phyloP scores from a whole-genome alignment of 1,140 invertebrate genomes.

The Drosophila lowei region DNA sequence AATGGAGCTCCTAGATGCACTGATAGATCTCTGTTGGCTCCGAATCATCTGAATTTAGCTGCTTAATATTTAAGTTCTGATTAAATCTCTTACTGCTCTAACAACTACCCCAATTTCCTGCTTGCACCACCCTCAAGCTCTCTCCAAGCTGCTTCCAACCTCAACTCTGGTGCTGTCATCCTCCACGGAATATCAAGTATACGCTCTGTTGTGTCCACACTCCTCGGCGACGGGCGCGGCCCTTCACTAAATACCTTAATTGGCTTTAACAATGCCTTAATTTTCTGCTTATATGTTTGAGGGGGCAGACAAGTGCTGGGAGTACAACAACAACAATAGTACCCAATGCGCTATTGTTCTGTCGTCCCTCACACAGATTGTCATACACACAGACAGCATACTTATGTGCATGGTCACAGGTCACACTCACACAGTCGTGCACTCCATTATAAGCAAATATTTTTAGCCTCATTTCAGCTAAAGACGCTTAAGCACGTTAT shows the following conservation, averaged over 20 bases:
- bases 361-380: slow-evolving; percentile 27
- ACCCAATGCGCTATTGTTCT: slow-evolving; percentile 67
- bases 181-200: slow-evolving; percentile 55
- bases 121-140: slow-evolving; percentile 17
- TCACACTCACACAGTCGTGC: slow-evolving; percentile 54
- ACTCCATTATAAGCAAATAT: slow-evolving; percentile 75
- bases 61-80: too few species aligned
- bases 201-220: slow-evolving; percentile 49
- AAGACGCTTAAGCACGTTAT: slow-evolving; percentile 81
- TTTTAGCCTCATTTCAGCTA: slow-evolving; percentile 79
- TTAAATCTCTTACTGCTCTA: not conserved
- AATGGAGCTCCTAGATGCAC: too few species aligned
- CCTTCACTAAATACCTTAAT: slow-evolving; percentile 71
- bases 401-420: slow-evolving; percentile 54
- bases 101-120: slow-evolving; percentile 1
- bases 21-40: too few species aligned
- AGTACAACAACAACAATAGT: slow-evolving; percentile 46
- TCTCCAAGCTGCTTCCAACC: slow-evolving; percentile 3
- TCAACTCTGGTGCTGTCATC: slow-evolving; percentile 28
- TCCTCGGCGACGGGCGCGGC: slow-evolving; percentile 5
- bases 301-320: slow-evolving; percentile 27
- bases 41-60: too few species aligned
- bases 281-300: slow-evolving; percentile 51
- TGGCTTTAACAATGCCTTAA: slow-evolving; percentile 75
- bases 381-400: slow-evolving; percentile 7